Conservation (phyloP, 1,140 invertebrate genomes). For the Platyscapa corneri region DNA sequence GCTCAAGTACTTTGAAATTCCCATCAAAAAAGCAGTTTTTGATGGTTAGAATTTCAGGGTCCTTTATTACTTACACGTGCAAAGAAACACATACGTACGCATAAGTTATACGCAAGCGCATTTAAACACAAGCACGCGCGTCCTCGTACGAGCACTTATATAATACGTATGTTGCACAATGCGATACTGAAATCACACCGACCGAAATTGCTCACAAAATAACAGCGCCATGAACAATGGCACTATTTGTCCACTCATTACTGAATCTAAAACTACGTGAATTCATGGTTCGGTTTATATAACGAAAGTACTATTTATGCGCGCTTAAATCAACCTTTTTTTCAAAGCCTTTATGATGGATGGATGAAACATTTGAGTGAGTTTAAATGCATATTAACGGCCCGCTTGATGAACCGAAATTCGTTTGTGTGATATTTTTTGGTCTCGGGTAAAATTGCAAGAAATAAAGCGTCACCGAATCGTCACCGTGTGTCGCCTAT, state of each 20-base stretch:
- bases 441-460: neutral
- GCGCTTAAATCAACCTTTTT: neutral
- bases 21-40: neutral
- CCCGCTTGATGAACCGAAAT: neutral
- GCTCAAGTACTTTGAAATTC: neutral
- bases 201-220: conserved; percentile 1
- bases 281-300: neutral
- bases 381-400: neutral
- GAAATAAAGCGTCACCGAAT: neutral
- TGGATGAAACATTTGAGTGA: neutral
- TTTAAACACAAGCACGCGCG: neutral
- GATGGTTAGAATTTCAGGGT: neutral
- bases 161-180: neutral
- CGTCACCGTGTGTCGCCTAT: too few relatives aligned
- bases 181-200: neutral
- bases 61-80: neutral
- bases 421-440: neutral
- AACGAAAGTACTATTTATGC: neutral
- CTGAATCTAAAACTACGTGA: neutral
- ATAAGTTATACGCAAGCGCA: neutral
- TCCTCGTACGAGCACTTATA: neutral
- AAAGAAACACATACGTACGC: neutral
- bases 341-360: neutral
- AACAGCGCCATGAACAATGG: neutral
- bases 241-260: neutral